A percentile compares a stretch with the other conserved stretches of the same genome.
These are phyloP conservation scores for Lepidotrigona ventralis DNA, from an alignment of 1,140 invertebrate genomes.

Conservation along the genomic window DNA sequence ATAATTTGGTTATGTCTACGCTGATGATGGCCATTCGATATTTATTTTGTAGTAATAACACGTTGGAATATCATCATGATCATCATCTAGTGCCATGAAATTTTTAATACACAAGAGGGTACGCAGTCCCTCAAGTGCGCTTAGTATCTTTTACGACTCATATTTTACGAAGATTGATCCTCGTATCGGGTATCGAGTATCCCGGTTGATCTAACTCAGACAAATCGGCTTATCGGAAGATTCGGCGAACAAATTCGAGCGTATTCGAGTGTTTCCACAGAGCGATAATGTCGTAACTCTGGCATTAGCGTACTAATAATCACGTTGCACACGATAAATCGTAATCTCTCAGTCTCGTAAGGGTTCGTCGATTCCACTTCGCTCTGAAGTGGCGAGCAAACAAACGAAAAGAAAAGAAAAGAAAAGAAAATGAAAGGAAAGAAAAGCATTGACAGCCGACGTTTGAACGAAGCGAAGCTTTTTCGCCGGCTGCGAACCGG, in stretches of 20 bases:
- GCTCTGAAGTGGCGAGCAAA: neutral
- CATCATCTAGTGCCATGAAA: neutral
- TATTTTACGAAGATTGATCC: neutral
- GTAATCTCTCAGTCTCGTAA: neutral
- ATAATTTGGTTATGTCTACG: neutral
- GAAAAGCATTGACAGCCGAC: neutral
- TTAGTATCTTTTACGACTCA: neutral
- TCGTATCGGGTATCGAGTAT: neutral
- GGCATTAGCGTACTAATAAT: neutral
- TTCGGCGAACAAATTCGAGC: neutral
- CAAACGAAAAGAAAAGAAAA: no score
- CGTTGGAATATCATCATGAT: neutral
- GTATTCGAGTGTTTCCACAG: neutral
- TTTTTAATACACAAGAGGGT: neutral
- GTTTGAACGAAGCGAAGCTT: conserved; percentile 7
- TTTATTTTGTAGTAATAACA: neutral
- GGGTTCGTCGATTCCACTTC: neutral
- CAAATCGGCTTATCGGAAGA: neutral
- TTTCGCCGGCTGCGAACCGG: neutral
- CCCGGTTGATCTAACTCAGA: neutral
- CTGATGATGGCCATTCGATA: neutral
- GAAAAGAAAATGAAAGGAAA: no score
- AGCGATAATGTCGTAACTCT: neutral
- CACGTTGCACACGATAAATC: neutral
- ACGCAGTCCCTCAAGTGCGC: neutral